phyloP scores from a whole-genome alignment of 2,113 vertebrate species.

The Podarcis raffonei region DNA sequence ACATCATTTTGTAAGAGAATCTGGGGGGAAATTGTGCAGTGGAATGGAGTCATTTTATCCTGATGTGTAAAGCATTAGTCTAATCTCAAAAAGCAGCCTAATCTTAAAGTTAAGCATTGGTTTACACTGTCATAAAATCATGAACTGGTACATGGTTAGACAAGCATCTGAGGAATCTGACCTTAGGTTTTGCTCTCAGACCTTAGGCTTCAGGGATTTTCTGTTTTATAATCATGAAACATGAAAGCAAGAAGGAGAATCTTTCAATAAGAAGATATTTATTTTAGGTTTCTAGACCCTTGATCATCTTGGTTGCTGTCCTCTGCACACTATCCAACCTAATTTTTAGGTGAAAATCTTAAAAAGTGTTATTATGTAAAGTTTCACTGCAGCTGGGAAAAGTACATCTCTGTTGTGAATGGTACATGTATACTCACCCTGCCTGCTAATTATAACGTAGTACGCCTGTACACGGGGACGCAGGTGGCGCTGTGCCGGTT shows the following conservation, averaged over 20 bases:
- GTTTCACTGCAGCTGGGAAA: too few species aligned
- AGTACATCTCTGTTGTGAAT: too few species aligned
- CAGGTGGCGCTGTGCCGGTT: too few species aligned
- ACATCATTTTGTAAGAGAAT: not conserved
- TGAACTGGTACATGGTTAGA: not conserved
- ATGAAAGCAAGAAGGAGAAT: not conserved
- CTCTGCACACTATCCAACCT: too few species aligned
- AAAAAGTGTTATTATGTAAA: too few species aligned
- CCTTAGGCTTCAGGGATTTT: not conserved
- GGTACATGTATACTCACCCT: too few species aligned
- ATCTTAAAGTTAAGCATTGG: constrained; percentile 1
- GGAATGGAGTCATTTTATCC: not conserved
- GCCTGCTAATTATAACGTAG: too few species aligned
- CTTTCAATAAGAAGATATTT: not conserved
- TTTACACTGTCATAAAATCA: not conserved
- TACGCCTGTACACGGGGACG: too few species aligned
- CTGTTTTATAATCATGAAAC: not conserved
- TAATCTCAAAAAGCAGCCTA: constrained; percentile 16
- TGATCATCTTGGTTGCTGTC: not conserved
- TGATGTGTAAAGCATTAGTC: not conserved
- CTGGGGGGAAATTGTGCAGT: not conserved
- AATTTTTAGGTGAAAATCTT: too few species aligned
- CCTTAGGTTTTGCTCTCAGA: not conserved
- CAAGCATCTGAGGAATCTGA: not conserved
- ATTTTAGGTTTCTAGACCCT: not conserved